Conservation (phyloP, 2,888 invertebrate species). For the Microctonus brassicae region DNA sequence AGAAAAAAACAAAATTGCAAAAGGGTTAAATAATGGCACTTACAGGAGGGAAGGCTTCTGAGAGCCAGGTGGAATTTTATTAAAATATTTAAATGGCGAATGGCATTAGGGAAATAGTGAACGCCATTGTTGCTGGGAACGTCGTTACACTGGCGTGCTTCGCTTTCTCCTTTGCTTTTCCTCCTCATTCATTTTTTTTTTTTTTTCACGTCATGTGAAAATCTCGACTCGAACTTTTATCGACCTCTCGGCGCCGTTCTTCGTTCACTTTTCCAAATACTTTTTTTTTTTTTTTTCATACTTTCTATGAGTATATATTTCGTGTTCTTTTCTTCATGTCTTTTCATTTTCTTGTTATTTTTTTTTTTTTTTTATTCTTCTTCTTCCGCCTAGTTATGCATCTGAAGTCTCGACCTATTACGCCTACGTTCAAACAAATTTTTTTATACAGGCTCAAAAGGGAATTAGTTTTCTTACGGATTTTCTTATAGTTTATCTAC, state of each 20-base stretch:
- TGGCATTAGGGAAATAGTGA: slow-evolving; percentile 61
- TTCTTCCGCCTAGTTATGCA: not conserved
- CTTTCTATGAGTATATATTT: not conserved
- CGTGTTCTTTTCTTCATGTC: not conserved
- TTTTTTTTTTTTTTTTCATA: not conserved
- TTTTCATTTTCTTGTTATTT: too few species aligned
- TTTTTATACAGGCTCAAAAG: slow-evolving; percentile 3
- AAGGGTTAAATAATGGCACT: slow-evolving; percentile 5
- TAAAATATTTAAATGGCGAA: slow-evolving; percentile 63
- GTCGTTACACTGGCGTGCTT: slow-evolving; percentile 48
- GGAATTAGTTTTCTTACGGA: not conserved
- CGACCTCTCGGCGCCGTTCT: slow-evolving; percentile 24
- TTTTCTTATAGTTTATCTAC: too few species aligned
- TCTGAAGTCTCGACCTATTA: slow-evolving; percentile 25
- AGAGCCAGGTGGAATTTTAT: slow-evolving; percentile 54
- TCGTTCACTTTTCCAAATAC: not conserved
- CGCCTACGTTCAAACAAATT: slow-evolving; percentile 24
- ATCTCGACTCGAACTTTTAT: slow-evolving; percentile 52
- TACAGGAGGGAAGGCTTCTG: slow-evolving; percentile 1
- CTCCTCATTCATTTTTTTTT: not conserved
- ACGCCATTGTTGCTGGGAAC: slow-evolving; percentile 59
- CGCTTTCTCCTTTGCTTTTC: not conserved
- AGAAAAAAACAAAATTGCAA: slow-evolving; percentile 2
- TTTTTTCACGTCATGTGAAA: slow-evolving; percentile 34
- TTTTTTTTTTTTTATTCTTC: not conserved